Evolutionary conservation across 2,888 invertebrate genomes (phyloP).

Genomic region (Anthrax anthrax): DNA sequence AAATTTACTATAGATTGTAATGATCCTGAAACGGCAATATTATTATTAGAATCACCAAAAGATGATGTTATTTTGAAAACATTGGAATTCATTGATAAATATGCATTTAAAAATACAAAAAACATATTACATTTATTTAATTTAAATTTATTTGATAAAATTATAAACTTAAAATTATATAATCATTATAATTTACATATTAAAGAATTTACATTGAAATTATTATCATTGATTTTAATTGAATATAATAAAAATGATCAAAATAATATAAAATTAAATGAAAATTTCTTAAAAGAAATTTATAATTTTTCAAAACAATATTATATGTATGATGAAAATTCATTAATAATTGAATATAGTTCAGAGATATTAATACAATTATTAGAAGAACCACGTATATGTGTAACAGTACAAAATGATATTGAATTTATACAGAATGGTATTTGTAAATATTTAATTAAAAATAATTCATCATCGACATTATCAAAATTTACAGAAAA

Average conservation of each 20-base stretch:
- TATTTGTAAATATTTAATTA: neutral
- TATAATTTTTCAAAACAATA: neutral
- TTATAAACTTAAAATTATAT: conserved; percentile 2
- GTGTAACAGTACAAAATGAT: conserved; percentile 1
- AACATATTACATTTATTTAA: conserved; percentile 4
- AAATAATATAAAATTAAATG: neutral
- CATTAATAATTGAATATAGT: conserved; percentile 8
- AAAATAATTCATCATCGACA: neutral
- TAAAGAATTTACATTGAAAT: conserved; percentile 9
- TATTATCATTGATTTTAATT: conserved; percentile 4
- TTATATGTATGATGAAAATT: conserved; percentile 3
- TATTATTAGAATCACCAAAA: conserved; percentile 5
- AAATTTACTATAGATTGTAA: neutral
- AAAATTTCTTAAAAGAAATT: neutral
- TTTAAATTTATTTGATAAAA: conserved; percentile 3
- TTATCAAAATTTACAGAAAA: too few relatives aligned
- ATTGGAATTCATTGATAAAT: conserved; percentile 8
- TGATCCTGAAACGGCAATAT: conserved; percentile 3
- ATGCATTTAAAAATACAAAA: conserved; percentile 1
- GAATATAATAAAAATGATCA: neutral
- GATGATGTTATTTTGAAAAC: conserved; percentile 4
- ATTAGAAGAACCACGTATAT: conserved; percentile 7
- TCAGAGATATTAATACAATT: conserved; percentile 3
- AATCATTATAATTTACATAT: conserved; percentile 4
- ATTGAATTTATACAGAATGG: neutral